These are phyloP conservation scores for Pogonocherus hispidulus DNA, from an alignment of 2,888 invertebrate species.

Conservation along the genomic window DNA sequence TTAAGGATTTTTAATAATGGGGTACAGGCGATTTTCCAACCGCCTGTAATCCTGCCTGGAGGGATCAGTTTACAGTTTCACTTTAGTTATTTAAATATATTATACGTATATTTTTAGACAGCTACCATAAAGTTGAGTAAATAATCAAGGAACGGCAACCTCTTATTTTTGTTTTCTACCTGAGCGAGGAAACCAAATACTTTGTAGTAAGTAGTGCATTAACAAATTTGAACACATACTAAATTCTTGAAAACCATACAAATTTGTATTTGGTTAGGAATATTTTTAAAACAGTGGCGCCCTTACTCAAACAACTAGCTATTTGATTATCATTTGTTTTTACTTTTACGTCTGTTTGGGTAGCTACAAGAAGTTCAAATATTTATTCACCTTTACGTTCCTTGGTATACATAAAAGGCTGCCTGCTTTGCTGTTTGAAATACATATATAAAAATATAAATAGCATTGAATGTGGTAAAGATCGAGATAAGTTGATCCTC, in stretches of 20 bases:
- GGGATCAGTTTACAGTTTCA: too few species aligned
- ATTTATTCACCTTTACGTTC: slow-evolving; percentile 49
- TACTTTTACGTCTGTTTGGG: slow-evolving; percentile 45
- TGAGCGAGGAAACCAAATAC: slow-evolving; percentile 12
- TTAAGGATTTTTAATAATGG: too few species aligned
- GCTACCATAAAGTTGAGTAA: background rate
- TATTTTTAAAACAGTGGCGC: slow-evolving; percentile 53
- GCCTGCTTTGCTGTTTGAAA: background rate
- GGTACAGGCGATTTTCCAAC: too few species aligned
- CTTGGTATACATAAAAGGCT: background rate
- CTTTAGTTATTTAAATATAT: too few species aligned
- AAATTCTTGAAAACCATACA: slow-evolving; percentile 18
- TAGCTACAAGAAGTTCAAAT: slow-evolving; percentile 51
- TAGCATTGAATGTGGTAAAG: too few species aligned
- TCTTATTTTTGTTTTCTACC: slow-evolving; percentile 17
- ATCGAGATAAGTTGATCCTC: too few species aligned
- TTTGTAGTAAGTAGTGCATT: slow-evolving; percentile 7
- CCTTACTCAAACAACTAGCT: slow-evolving; percentile 55
- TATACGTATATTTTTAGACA: too few species aligned
- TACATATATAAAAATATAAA: background rate
- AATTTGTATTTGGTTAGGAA: slow-evolving; percentile 37
- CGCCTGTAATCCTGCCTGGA: too few species aligned
- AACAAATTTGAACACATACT: slow-evolving; percentile 17
- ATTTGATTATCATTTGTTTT: slow-evolving; percentile 57
- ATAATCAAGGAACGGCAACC: background rate